phyloP scores from a whole-genome alignment of 2,888 invertebrate genomes.

The Anthoptus insignis region DNA sequence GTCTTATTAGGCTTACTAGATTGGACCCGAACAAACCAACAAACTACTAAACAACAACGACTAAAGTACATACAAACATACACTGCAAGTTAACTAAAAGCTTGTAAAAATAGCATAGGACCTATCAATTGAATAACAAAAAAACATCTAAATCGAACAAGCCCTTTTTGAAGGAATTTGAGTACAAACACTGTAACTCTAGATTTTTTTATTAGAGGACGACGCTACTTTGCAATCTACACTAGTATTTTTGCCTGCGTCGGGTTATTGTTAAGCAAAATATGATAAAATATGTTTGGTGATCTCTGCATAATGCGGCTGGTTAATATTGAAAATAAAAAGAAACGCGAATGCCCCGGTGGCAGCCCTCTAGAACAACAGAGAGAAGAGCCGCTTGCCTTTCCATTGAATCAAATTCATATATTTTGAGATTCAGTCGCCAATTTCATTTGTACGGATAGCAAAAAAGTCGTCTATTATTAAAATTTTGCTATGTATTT shows the following conservation, averaged over 20 bases:
- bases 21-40: too few relatives aligned
- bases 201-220: too few relatives aligned
- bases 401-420: constrained; percentile 87
- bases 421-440: constrained; percentile 87
- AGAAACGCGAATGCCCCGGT: constrained; percentile 72
- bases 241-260: constrained; percentile 11
- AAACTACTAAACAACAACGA: too few relatives aligned
- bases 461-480: constrained; percentile 53
- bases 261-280: constrained; percentile 54
- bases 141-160: too few relatives aligned
- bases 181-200: too few relatives aligned
- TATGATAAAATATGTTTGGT: constrained; percentile 72
- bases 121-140: too few relatives aligned
- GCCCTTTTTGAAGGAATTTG: too few relatives aligned
- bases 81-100: too few relatives aligned
- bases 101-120: too few relatives aligned
- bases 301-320: constrained; percentile 66
- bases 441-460: constrained; percentile 82
- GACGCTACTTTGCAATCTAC: not conserved
- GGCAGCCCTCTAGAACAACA: constrained; percentile 83
- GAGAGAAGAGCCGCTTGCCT: constrained; percentile 85
- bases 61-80: too few relatives aligned
- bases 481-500: not conserved
- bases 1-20: too few relatives aligned
- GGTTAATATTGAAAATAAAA: constrained; percentile 80